Evolutionary conservation across 2,797 vertebrate genomes (phyloP), one percentile per base, ranked within the genome.

Genomic region (Lepus townsendii): DNA sequence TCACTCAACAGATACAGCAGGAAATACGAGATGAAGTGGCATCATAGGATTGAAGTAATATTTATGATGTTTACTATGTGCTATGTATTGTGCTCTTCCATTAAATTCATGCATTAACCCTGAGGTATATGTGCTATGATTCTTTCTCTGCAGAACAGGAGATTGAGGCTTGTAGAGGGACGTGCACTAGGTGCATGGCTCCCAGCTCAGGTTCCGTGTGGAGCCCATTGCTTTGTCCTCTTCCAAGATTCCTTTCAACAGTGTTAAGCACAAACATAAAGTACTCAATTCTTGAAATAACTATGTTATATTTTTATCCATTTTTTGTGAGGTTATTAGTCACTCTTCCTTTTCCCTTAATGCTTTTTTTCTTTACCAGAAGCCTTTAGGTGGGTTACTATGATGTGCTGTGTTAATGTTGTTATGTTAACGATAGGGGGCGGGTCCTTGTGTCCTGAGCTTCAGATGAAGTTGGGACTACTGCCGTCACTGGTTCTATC

Each of bases 271-370:
- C 16, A 26, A 22, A 78, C 20, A n/a, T 27, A 38, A 92, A 80
- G 11, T 54, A 60, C 73, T 90, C 2, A 27, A 7, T 92, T 92
- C 57, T 63, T 92, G 8, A 93, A 69, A 90, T 94, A 30, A 84
- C 47, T 89, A 69, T 30, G 4, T 73, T 68, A 32, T 7, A 38
- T 65, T 73, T 65, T 73, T n/a, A 60, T 42, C 27, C 35, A 27
- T 57, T 60, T 80, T 94, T 83, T 57, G 42, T 77, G 85, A 90
- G 66, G 27, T 83, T 68, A 38, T 72, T 32, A 57, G 22, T 90
- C 50, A 54, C 20, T 50, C 3, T 35, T 94, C 27, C 13, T 16
- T 90, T 50, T 38, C 2, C 20, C n/a, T n/a, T 42, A 66, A 32
- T 66, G 38, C 19, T 17, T 24, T 71, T 87, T 71, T 57, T 57